A percentile compares a stretch with the other conserved stretches of the same genome.
Evolutionary conservation across 2,113 vertebrate genomes (phyloP).

Genomic region (Conger conger): DNA sequence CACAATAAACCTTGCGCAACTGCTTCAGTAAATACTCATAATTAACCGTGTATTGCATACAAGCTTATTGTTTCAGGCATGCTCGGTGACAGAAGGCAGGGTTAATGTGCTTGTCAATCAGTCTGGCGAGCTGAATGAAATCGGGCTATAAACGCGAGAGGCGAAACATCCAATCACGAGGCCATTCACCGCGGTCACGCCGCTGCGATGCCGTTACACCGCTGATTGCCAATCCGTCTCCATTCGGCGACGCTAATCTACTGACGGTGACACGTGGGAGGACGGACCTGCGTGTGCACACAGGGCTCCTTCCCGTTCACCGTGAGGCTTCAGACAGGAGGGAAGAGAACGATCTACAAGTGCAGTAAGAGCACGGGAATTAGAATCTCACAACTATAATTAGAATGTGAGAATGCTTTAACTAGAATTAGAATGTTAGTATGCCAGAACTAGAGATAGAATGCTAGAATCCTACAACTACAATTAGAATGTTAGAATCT

Average conservation of each 20-base stretch:
- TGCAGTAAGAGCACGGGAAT: too few species aligned
- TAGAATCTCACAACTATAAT: background rate
- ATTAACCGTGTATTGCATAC: background rate
- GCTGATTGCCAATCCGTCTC: background rate
- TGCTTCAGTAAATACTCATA: background rate
- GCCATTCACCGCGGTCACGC: background rate
- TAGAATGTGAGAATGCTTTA: too few species aligned
- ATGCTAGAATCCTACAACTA: too few species aligned
- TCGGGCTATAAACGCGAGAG: background rate
- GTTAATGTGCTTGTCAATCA: background rate
- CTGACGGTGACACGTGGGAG: background rate
- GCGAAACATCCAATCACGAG: background rate
- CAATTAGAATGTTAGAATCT: too few species aligned
- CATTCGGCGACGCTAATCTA: background rate
- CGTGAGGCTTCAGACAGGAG: background rate
- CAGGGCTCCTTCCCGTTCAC: background rate
- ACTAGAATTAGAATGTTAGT: too few species aligned
- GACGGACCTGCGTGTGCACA: background rate
- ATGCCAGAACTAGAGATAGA: too few species aligned
- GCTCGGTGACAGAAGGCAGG: background rate
- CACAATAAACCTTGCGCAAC: background rate
- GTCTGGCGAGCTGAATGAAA: background rate
- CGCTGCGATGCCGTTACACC: background rate
- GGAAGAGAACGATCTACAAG: background rate
- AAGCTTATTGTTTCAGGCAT: background rate